Evolutionary conservation across 2,888 invertebrate genomes (phyloP), one percentile per base, ranked within the genome.

Genomic region (Ophonus ardosiacus): DNA sequence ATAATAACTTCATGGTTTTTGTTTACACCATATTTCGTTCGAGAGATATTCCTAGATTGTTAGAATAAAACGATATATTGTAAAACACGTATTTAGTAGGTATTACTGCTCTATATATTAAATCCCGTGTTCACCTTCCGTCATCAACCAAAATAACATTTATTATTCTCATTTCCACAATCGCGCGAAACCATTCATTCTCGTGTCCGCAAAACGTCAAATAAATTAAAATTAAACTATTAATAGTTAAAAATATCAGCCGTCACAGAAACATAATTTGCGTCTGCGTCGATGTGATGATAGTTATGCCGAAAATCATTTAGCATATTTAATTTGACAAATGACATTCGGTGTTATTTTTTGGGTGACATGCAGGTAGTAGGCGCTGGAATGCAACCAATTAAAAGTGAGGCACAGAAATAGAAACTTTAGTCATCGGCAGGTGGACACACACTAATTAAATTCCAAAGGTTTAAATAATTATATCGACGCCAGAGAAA

Each of bases 291-390:
- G 38, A 68, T 6, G 68, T 68, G 68, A 31, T 68, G 68, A 68
- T 68, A 68, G 68, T 68, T 40, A 38, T 68, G 43, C 76, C 10
- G 51, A 76, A 76, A 43, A 18, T 76, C 76, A 76, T 76, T 56
- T 76, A 43, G 17, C 76, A 76, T 43, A 76, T 76, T 76, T 15
- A 76, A 56, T 76, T 76, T 76, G 76, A 43, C 51, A 51, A 76
- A 76, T 76, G 76, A 76, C 18, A 51, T 15, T 68, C 38, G 68
- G 31, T 21, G 38, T 31, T 38, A 13, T 76, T 68, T 31, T 68
- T 68, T 68, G 31, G 38, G 68, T 68, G 68, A 68, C 38, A n/a
- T 0, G n/a, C 31, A 51, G 43, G 17, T 43, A 17, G 71, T 71
- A 40, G 71, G 71, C 40, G 31, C 5, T 63, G 68, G 68, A 68